phyloP scores from a whole-genome alignment of 2,797 vertebrate species.

The Muscicapa comitata region DNA sequence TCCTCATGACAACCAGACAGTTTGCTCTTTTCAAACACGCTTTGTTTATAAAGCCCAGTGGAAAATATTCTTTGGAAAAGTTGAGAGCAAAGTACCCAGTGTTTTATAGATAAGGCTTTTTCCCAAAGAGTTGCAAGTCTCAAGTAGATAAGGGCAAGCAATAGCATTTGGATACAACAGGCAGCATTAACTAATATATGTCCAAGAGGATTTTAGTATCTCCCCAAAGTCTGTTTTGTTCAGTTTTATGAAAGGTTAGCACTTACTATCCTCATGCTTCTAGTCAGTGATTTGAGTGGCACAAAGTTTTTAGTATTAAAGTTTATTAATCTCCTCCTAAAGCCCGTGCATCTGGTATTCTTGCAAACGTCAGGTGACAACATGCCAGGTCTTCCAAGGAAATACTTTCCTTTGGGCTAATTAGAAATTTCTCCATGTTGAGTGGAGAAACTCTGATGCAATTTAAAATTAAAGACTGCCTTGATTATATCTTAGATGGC shows the following conservation, averaged over 20 bases:
- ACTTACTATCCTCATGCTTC: neutral
- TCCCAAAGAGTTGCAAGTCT: neutral
- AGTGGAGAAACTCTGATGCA: neutral
- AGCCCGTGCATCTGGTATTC: neutral
- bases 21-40: neutral
- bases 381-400: neutral
- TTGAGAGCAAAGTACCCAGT: neutral
- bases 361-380: neutral
- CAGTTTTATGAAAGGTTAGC: neutral
- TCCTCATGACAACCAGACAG: neutral
- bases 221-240: neutral
- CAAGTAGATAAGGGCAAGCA: neutral
- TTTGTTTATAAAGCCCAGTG: neutral
- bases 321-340: neutral
- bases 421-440: neutral
- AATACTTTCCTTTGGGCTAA: neutral
- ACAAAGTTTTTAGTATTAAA: neutral
- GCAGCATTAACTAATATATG: neutral
- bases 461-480: neutral
- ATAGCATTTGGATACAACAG: neutral
- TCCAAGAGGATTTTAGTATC: neutral
- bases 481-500: neutral
- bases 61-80: neutral
- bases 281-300: neutral
- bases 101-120: neutral